Base-by-base conservation (phyloP, 1,140 invertebrate genomes). In the Ceratina australensis region DNA sequence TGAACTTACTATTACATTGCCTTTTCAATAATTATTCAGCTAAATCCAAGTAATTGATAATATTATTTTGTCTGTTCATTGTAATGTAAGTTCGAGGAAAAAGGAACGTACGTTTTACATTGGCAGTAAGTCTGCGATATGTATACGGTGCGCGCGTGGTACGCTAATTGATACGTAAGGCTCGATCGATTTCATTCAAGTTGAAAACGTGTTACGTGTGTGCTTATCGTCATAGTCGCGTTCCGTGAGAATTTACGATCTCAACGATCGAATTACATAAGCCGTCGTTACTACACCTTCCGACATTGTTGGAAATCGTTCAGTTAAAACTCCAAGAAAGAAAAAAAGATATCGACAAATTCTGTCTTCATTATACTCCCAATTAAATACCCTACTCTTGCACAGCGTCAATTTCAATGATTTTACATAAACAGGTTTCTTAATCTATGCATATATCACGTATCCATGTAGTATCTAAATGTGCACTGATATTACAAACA, bases 171-270 rank as follows among this genome's bases (percentile, higher is more conserved):
- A 24, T 3, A 13, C 33, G 64, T 65, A 49, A 49, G 42, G 42
- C 64, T 50, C 16, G 1, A 52, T 26, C 49, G 18, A 67, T 67
- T 52, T 66, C 47, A 50, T 50, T 66, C 47, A 13, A 47, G 15
- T 18, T 15, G 47, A 65, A 50, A 50, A 20, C 64, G 7, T 16
- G 18, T 50, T 18, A 24, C n/a, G 28, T 42, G 10, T 8, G 5
- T 2, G 18, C n/a, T 20, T 10, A 18, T 66, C 22, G 15, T 66
- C 60, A 8, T 28, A 42, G 22, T 68, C 56, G 33, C 33, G 68
- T 49, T 71, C 26, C 24, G 59, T 26, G 24, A 26, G 47, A 66
- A 66, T 66, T 66, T 66, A 66, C 47, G 28, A 63, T 63, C 18
- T 10, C 18, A 20, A 20, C 28, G 47, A 73, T 61, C 47, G 22